Evolutionary conservation across 2,888 invertebrate genomes (phyloP), one percentile per base, ranked within the genome.

Genomic region (Resseliella maxima): DNA sequence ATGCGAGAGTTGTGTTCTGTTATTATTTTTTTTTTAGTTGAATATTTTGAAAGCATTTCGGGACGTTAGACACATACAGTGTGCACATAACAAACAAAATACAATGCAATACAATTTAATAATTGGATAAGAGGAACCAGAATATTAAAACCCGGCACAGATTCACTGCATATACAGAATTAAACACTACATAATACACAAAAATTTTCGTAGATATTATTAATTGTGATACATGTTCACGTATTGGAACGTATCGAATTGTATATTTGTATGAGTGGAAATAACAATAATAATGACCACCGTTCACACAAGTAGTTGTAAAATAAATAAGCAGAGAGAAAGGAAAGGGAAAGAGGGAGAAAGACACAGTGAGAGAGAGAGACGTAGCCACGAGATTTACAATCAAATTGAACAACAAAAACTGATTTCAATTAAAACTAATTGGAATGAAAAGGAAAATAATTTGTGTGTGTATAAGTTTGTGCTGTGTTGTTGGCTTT

Each of bases 401-500:
- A 72, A n/a, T 72, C 72, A 72, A 72, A 72, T 72, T 72, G 72
- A 72, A 72, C 72, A 72, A 72, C 72, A 72, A 72, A 72, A 72
- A 72, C 72, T 72, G 72, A 72, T 72, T 72, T 72, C 72, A 72
- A 72, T 72, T 72, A 72, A 72, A 72, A 72, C 72, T 72, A 72
- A 72, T 72, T 72, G 72, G 72, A 72, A 72, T 72, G 72, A 72
- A 72, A 35, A 72, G 35, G 31, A 72, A 35, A 72, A 72, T 72
- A 27, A 72, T 72, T 72, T 72, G 31, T 31, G 72, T 31, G 72
- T 72, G 72, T 72, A 18, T 50, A 35, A 12, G 31, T 31, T 72
- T 31, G 35, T 72, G 31, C 8, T 31, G 31, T 35, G 31, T 72
- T 15, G 24, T 59, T 59, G 59, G 10, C 15, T 21, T 50, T 50